Evolutionary conservation across 1,140 invertebrate species (phyloP).

Genomic region (Hirudo medicinalis): DNA sequence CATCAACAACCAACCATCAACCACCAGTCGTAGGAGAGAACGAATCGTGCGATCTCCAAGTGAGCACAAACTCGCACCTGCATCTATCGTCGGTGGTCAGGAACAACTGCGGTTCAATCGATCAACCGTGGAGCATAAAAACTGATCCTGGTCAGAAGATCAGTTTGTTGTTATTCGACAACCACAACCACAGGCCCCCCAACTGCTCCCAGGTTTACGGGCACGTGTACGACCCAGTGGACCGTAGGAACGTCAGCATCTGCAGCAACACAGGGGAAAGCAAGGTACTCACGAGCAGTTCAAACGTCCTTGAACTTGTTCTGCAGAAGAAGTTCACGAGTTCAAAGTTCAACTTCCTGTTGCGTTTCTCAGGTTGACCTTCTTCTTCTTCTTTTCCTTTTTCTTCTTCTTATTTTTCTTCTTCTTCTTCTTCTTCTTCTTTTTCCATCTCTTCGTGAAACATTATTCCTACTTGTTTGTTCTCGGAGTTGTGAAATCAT

Average conservation of each 20-base stretch:
- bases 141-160: not conserved
- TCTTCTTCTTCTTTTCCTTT: no score
- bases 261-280: not conserved
- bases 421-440: no score
- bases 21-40: no score
- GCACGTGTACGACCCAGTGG: not conserved
- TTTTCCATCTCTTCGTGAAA: no score
- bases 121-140: conserved; percentile 4
- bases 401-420: no score
- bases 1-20: no score
- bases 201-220: not conserved
- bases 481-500: no score
- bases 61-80: no score
- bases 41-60: no score
- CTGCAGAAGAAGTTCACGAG: not conserved
- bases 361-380: not conserved
- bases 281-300: not conserved
- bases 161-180: not conserved
- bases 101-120: conserved; percentile 4
- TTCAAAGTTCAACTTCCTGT: not conserved
- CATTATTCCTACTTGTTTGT: no score
- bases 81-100: not conserved
- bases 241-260: not conserved
- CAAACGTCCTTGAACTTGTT: conserved; percentile 6
- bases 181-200: no score